These are phyloP conservation scores for Eulemur coronatus DNA, from an alignment of 2,797 vertebrate species.

Conservation along the genomic window DNA sequence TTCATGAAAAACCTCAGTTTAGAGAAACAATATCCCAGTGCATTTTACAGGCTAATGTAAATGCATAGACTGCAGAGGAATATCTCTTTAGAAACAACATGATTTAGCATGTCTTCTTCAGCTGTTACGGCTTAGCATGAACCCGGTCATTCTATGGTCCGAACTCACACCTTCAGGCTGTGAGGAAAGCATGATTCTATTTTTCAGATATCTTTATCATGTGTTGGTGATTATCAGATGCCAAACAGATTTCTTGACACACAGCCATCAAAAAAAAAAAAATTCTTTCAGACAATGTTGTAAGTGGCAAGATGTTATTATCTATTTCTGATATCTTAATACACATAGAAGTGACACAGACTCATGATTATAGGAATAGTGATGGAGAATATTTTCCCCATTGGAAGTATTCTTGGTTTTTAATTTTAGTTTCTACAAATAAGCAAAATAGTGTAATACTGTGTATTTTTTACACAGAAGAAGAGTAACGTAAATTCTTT, in stretches of 20 bases:
- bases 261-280: background rate
- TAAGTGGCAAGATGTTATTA: background rate
- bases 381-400: background rate
- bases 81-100: background rate
- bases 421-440: slow-evolving; percentile 55
- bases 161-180: background rate
- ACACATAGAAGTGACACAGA: background rate
- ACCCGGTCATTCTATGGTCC: background rate
- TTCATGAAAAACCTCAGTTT: background rate
- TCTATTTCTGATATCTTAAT: background rate
- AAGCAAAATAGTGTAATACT: slow-evolving; percentile 4
- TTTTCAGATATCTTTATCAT: background rate
- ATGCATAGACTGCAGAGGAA: background rate
- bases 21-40: background rate
- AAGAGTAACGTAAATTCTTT: slow-evolving; percentile 47
- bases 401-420: slow-evolving; percentile 36
- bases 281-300: background rate
- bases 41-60: background rate
- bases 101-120: background rate
- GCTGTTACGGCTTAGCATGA: background rate
- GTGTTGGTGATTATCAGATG: background rate
- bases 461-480: slow-evolving; percentile 24
- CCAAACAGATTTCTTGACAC: background rate
- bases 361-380: background rate
- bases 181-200: background rate